A percentile compares a stretch with the other conserved stretches of the same genome.
Evolutionary conservation across 2,888 invertebrate genomes (phyloP).

Genomic region (Caenorhabditis sp.): DNA sequence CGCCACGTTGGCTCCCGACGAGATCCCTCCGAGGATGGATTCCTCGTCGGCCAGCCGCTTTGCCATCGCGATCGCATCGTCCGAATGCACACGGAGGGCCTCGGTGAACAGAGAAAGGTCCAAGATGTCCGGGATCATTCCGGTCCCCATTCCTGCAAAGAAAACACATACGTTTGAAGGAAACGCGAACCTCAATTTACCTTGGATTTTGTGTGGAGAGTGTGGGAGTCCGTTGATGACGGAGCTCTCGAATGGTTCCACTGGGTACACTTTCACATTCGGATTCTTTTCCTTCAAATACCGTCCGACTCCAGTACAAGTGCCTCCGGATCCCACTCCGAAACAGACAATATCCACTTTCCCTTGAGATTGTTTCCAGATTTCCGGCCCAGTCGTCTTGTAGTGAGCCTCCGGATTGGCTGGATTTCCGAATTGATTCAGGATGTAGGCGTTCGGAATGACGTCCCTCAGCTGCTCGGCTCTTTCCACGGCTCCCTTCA

Average conservation of each 20-base stretch:
- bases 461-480: constrained; percentile 62
- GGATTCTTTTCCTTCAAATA: constrained; percentile 76
- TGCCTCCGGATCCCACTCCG: constrained; percentile 76
- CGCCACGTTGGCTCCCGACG: constrained; percentile 73
- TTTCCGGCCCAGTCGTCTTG: constrained; percentile 78
- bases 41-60: constrained; percentile 73
- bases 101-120: constrained; percentile 70
- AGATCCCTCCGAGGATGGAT: constrained; percentile 73
- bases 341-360: constrained; percentile 75
- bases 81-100: constrained; percentile 67
- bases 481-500: constrained; percentile 71
- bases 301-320: constrained; percentile 69
- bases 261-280: constrained; percentile 65
- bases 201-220: constrained; percentile 75
- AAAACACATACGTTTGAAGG: too few species aligned
- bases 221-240: constrained; percentile 71
- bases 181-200: too few species aligned
- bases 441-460: constrained; percentile 70
- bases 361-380: constrained; percentile 78
- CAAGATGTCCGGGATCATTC: constrained; percentile 72
- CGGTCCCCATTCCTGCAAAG: constrained; percentile 69
- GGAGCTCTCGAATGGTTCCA: constrained; percentile 73
- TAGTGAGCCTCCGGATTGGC: constrained; percentile 77
- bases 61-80: constrained; percentile 76
- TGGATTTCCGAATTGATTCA: constrained; percentile 71